Evolutionary conservation across 2,113 vertebrate genomes (phyloP).

Genomic region (Ascaphus truei): DNA sequence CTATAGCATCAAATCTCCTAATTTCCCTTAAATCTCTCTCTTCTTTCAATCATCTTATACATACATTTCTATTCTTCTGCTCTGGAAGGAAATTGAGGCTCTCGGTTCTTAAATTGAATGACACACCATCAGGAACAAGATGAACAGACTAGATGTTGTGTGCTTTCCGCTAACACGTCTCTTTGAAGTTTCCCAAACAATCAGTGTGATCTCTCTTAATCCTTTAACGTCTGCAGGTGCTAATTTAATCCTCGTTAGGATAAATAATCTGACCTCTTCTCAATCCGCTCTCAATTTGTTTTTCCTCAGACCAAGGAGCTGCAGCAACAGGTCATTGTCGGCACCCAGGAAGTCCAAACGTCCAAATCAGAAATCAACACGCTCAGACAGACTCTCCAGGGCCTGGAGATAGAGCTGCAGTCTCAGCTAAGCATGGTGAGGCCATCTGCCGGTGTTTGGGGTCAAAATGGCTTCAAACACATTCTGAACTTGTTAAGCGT

Average conservation of each 20-base stretch:
- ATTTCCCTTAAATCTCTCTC: too few species aligned
- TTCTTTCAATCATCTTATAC: too few species aligned
- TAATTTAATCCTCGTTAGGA: not conserved
- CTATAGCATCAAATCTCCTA: too few species aligned
- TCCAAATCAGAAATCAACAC: constrained; percentile 35
- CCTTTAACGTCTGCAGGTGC: not conserved
- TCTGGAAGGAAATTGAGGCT: too few species aligned
- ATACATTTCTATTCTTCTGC: too few species aligned
- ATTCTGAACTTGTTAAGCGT: too few species aligned
- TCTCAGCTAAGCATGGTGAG: constrained; percentile 39
- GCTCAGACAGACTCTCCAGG: constrained; percentile 32
- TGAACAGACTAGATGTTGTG: not conserved
- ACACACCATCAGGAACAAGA: too few species aligned
- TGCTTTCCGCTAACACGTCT: not conserved
- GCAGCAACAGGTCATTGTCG: constrained; percentile 25
- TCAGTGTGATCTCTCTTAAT: not conserved
- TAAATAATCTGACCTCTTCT: not conserved
- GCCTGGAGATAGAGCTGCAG: constrained; percentile 40
- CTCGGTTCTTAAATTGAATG: too few species aligned
- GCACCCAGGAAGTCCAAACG: constrained; percentile 1
- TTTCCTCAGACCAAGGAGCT: constrained; percentile 33
- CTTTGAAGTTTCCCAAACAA: not conserved
- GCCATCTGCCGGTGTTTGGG: too few species aligned
- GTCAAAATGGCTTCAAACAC: too few species aligned
- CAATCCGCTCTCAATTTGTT: not conserved